Evolutionary conservation across 2,888 invertebrate genomes (phyloP), one percentile per base, ranked within the genome.

Genomic region (Apoderus coryli): DNA sequence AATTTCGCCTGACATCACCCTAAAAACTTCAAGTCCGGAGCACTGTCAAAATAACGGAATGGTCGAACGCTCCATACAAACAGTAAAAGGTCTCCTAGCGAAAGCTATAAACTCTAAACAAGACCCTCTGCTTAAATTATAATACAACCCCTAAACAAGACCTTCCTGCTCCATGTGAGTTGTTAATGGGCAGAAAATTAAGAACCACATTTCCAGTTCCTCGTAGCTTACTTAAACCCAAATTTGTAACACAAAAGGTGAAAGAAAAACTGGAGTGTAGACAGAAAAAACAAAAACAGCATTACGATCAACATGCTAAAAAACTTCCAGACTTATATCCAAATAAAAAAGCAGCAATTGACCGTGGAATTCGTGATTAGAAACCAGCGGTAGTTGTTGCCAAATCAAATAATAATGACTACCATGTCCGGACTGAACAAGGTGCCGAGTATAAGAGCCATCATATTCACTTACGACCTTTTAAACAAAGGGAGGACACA

Each of bases 141-240:
- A 44, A 44, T 27, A 29, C 31, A 3, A 46, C 45, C 16, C 39
- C 43, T 6, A 46, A 45, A n/a, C n/a, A n/a, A n/a, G n/a, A n/a
- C n/a, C n/a, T n/a, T n/a, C n/a, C n/a, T n/a, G n/a, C n/a, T n/a
- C n/a, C n/a, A n/a, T n/a, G n/a, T n/a, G n/a, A n/a, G n/a, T n/a
- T n/a, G n/a, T 32, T 43, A 19, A 44, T 44, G 43, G 45, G 43
- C 11, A 36, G 45, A 46, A 32, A 25, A 31, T 46, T 16, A n/a
- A 38, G n/a, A n/a, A n/a, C n/a, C n/a, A n/a, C n/a, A n/a, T n/a
- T n/a, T n/a, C n/a, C n/a, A n/a, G n/a, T n/a, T n/a, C n/a, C n/a
- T n/a, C n/a, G n/a, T n/a, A n/a, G n/a, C n/a, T n/a, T n/a, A n/a
- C n/a, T n/a, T n/a, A n/a, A n/a, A n/a, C n/a, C n/a, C n/a, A n/a